Conservation (phyloP, 2,888 invertebrate genomes). For the Xylocampa areola region DNA sequence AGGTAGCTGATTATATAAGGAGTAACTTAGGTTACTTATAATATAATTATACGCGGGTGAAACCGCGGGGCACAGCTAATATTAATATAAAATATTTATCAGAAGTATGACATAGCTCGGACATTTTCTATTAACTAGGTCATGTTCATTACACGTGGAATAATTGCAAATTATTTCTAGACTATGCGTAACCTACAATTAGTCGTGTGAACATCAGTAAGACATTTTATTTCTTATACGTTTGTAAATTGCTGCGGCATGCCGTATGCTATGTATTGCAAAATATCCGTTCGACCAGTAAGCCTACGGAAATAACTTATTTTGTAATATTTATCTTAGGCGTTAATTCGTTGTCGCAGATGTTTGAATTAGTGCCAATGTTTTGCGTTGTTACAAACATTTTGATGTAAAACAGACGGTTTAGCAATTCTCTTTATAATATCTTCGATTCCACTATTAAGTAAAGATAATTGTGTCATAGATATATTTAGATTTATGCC, state of each 20-base stretch:
- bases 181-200: conserved; percentile 49
- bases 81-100: conserved; percentile 10
- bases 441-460: conserved; percentile 15
- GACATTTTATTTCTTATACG: conserved; percentile 39
- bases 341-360: conserved; percentile 55
- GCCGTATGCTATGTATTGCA: conserved; percentile 52
- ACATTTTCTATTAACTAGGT: conserved; percentile 35
- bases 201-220: conserved; percentile 47
- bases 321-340: conserved; percentile 53
- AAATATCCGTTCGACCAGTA: conserved; percentile 56
- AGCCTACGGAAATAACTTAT: conserved; percentile 56
- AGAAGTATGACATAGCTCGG: conserved; percentile 2
- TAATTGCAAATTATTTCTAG: conserved; percentile 44
- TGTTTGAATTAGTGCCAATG: conserved; percentile 71
- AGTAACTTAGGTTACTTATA: too few relatives aligned
- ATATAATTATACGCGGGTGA: too few relatives aligned
- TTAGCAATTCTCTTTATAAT: conserved; percentile 9
- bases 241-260: conserved; percentile 32
- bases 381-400: conserved; percentile 41
- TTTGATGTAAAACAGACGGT: conserved; percentile 39
- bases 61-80: too few relatives aligned
- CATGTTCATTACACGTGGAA: conserved; percentile 33
- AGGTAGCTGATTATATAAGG: too few relatives aligned
- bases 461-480: conserved; percentile 24
- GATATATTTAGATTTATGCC: conserved; percentile 35